Conservation (phyloP, 2,888 invertebrate genomes). For the Amiota communis region DNA sequence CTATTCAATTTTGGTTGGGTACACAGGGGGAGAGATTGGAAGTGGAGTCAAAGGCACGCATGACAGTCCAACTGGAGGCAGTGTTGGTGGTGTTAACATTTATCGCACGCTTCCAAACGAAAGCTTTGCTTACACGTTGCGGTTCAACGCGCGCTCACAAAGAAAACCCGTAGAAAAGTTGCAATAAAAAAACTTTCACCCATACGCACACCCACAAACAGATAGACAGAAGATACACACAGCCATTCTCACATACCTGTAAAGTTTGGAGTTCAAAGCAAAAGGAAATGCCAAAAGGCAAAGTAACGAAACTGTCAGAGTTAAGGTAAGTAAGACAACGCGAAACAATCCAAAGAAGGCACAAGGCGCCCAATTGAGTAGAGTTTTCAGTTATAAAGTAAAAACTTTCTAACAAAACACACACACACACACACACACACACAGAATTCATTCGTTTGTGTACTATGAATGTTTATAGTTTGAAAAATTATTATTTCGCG, state of each 20-base stretch:
- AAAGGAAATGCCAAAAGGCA: conserved; percentile 25
- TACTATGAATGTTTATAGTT: not conserved
- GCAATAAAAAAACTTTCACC: not conserved
- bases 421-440: too few species aligned
- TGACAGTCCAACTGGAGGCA: not conserved
- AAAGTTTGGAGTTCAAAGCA: conserved; percentile 22
- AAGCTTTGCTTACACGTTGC: conserved; percentile 13
- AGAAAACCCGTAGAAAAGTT: conserved; percentile 21
- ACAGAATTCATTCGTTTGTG: not conserved
- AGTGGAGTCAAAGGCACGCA: not conserved
- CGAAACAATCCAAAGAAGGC: not conserved
- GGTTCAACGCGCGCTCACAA: conserved; percentile 22
- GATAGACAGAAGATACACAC: conserved; percentile 24
- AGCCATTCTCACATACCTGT: conserved; percentile 13
- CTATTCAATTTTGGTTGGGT: conserved; percentile 17
- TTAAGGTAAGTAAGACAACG: not conserved
- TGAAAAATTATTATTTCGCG: conserved; percentile 26
- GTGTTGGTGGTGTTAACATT: conserved; percentile 8
- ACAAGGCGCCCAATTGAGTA: not conserved
- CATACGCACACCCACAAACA: not conserved
- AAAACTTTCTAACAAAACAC: too few species aligned
- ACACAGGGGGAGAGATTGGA: conserved; percentile 30
- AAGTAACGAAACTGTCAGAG: conserved; percentile 1
- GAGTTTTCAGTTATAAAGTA: not conserved
- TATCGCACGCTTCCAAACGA: not conserved